Conservation (phyloP, 2,888 invertebrate genomes). For the Sialis fuliginosa region DNA sequence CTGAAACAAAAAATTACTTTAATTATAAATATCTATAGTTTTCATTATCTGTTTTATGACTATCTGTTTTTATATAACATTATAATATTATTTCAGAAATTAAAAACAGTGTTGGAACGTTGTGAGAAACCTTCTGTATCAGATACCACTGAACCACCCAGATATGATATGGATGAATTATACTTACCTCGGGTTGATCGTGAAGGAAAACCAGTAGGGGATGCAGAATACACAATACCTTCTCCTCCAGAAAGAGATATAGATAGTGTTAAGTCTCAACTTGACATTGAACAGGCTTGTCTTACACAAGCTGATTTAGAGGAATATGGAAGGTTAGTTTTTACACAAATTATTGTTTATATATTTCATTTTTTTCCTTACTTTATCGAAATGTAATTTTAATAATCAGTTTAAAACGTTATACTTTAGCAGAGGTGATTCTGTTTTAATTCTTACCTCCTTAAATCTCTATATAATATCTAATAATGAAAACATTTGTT, state of each 20-base stretch:
- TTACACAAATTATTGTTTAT: too few relatives aligned
- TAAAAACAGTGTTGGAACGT: constrained; percentile 52
- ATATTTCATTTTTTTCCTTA: too few relatives aligned
- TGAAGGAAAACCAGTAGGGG: constrained; percentile 41
- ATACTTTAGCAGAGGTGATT: too few relatives aligned
- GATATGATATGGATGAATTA: constrained; percentile 23
- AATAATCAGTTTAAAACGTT: too few relatives aligned
- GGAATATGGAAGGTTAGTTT: constrained; percentile 17
- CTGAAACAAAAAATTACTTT: constrained; percentile 6
- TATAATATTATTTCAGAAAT: constrained; percentile 25
- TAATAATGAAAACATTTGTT: too few relatives aligned
- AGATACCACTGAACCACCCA: constrained; percentile 34
- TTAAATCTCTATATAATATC: too few relatives aligned
- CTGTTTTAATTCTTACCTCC: too few relatives aligned
- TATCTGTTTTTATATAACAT: background rate
- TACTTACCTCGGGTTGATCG: constrained; percentile 39
- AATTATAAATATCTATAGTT: constrained; percentile 7
- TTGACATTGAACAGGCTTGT: background rate
- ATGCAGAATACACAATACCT: constrained; percentile 45
- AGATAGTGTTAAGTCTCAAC: constrained; percentile 29
- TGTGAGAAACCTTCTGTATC: constrained; percentile 39
- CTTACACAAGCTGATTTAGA: constrained; percentile 27
- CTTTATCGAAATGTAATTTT: too few relatives aligned
- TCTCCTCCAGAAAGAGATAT: constrained; percentile 52
- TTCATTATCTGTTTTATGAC: background rate